Evolutionary conservation across 2,113 vertebrate genomes (phyloP), one percentile per base, ranked within the genome.

Genomic region (Dromaius novaehollandiae): DNA sequence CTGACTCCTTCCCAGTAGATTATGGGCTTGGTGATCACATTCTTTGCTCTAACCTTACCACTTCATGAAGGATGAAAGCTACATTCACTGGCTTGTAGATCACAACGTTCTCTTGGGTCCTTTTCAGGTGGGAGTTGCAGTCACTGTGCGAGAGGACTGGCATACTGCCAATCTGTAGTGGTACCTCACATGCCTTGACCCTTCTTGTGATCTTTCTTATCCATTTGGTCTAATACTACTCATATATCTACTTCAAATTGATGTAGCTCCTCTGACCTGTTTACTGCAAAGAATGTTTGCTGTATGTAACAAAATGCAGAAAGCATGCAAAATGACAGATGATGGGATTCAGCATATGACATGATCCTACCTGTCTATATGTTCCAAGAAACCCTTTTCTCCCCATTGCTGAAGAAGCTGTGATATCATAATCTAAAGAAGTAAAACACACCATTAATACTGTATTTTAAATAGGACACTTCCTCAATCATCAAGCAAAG

Each of bases 331-430:
- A 91, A 64, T 65, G 20, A 69, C 5, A 82, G 58, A 42, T 20
- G 11, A 87, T 46, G 17, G 13, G 18, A 56, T 73, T 76, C 58
- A 63, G 42, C 42, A 63, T 11, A 51, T 10, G 34, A 53, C 11
- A 53, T 77, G 60, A 83, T 12, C 80, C 50, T 98, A 99, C 99
- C 98, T 97, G 28, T 99, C 98, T 71, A 98, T 71, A 17, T 99
- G 99, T 56, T 98, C 98, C 95, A 99, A 96, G 96, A 99, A 99
- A 50, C 99, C 99, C 2, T 99, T 98, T 93, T 98, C 97, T 88
- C 99, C 99, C 99, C 99, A 99, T 11, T 97, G 97, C 51, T 99
- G 97, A 86, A 99, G 97, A 88, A 99, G 97, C 94, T 99, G 98
- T 68, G 97, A 98, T 93, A 99, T 90, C 98, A 99, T 97, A 60